phyloP scores from a whole-genome alignment of 2,113 vertebrate species.

The Argyrosomus japonicus region DNA sequence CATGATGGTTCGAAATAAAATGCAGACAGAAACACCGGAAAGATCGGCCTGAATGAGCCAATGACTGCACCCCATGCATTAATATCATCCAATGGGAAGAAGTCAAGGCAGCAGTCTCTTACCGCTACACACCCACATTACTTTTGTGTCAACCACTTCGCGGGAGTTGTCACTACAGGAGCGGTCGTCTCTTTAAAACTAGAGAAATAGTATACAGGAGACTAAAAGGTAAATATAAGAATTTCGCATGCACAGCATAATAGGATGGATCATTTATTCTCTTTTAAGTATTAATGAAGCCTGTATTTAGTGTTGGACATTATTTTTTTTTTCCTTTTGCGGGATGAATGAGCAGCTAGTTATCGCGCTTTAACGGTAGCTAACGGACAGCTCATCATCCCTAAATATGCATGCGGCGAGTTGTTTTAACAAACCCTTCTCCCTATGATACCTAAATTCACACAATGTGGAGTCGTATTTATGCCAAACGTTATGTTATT shows the following conservation, averaged over 20 bases:
- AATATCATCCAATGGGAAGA: constrained; percentile 68
- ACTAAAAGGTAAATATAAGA: constrained; percentile 63
- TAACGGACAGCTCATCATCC: constrained; percentile 29
- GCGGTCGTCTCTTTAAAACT: constrained; percentile 45
- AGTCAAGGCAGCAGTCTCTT: constrained; percentile 54
- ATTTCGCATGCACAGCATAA: not conserved
- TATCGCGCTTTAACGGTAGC: constrained; percentile 7
- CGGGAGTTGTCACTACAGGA: constrained; percentile 76
- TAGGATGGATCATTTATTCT: not conserved
- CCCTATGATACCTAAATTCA: not conserved
- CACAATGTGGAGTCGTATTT: not conserved
- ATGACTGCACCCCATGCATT: constrained; percentile 42
- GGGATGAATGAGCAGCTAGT: constrained; percentile 55
- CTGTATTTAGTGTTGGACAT: not conserved
- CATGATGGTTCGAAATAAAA: constrained; percentile 86
- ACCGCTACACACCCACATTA: constrained; percentile 79
- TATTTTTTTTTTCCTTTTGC: not conserved
- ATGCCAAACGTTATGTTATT: not conserved
- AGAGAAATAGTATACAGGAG: constrained; percentile 24
- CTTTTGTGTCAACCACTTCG: constrained; percentile 81
- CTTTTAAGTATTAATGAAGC: not conserved
- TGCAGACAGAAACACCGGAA: constrained; percentile 77
- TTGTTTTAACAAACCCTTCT: not conserved
- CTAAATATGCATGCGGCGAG: constrained; percentile 13
- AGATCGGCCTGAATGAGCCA: constrained; percentile 58